These are phyloP conservation scores for Stenodema calcarata DNA, from an alignment of 2,888 invertebrate species.

Conservation along the genomic window DNA sequence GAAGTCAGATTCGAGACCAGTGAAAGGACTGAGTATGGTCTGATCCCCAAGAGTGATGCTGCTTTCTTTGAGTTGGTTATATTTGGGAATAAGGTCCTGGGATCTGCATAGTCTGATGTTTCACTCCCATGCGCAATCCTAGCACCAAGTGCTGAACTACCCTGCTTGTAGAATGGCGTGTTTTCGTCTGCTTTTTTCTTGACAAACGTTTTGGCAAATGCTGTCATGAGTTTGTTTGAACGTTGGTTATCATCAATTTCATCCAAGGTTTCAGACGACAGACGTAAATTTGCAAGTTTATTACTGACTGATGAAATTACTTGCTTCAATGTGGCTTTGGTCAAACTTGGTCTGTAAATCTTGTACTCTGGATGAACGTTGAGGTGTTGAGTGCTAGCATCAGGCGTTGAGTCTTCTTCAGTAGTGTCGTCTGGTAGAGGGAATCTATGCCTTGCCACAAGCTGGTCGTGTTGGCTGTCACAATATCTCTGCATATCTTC, in stretches of 20 bases:
- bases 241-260: constrained; percentile 56
- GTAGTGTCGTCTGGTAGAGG: constrained; percentile 59
- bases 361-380: constrained; percentile 76
- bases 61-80: constrained; percentile 58
- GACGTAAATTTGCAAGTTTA: constrained; percentile 61
- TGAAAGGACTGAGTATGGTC: constrained; percentile 65
- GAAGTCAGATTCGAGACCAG: constrained; percentile 67
- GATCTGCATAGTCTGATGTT: constrained; percentile 81
- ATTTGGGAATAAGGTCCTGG: constrained; percentile 70
- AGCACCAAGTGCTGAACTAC: constrained; percentile 83
- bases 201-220: constrained; percentile 60
- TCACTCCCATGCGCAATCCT: constrained; percentile 72
- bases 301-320: constrained; percentile 60
- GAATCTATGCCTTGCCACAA: constrained; percentile 54
- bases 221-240: constrained; percentile 57
- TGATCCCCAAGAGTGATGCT: constrained; percentile 58
- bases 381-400: constrained; percentile 61
- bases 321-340: constrained; percentile 58
- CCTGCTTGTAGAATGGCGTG: constrained; percentile 71
- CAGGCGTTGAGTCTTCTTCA: constrained; percentile 61
- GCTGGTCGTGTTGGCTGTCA: constrained; percentile 55
- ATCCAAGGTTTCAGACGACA: constrained; percentile 62
- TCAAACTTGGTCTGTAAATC: constrained; percentile 58
- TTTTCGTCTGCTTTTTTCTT: constrained; percentile 59
- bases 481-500: constrained; percentile 70